Evolutionary conservation across 2,888 invertebrate species (phyloP).

Genomic region (Conchocele bisecta): DNA sequence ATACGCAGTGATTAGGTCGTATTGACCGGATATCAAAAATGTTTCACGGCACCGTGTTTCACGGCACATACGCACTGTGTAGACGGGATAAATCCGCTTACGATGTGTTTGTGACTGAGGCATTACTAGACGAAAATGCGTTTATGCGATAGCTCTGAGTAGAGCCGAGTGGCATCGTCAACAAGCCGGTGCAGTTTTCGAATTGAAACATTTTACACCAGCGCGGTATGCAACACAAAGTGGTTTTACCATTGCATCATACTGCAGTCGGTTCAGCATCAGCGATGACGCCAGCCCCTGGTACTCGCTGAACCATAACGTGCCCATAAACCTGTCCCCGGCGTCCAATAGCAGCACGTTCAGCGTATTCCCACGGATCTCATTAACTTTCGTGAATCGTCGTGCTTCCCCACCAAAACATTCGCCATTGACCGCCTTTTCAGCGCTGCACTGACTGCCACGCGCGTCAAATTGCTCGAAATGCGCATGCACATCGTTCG

Average conservation of each 20-base stretch:
- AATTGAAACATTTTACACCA: too few relatives aligned
- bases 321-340: slow-evolving; percentile 95
- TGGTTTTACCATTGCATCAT: slow-evolving; percentile 91
- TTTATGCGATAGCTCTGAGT: too few relatives aligned
- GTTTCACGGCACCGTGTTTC: too few relatives aligned
- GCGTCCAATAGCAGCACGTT: slow-evolving; percentile 92
- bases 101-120: too few relatives aligned
- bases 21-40: too few relatives aligned
- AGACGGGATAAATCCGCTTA: too few relatives aligned
- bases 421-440: slow-evolving; percentile 78
- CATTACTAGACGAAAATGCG: too few relatives aligned
- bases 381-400: slow-evolving; percentile 46
- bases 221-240: too few relatives aligned
- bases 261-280: slow-evolving; percentile 91
- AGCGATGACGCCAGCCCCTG: slow-evolving; percentile 91
- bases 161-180: too few relatives aligned
- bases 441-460: slow-evolving; percentile 85
- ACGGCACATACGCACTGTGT: too few relatives aligned
- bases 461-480: slow-evolving; percentile 91
- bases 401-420: slow-evolving; percentile 63
- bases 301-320: slow-evolving; percentile 92
- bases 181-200: too few relatives aligned
- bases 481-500: slow-evolving; percentile 95
- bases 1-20: too few relatives aligned
- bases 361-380: slow-evolving; percentile 54